A percentile compares a stretch with the other conserved stretches of the same genome.
phyloP scores from a whole-genome alignment of 2,888 invertebrate genomes.

The Phragmatobia fuliginosa region DNA sequence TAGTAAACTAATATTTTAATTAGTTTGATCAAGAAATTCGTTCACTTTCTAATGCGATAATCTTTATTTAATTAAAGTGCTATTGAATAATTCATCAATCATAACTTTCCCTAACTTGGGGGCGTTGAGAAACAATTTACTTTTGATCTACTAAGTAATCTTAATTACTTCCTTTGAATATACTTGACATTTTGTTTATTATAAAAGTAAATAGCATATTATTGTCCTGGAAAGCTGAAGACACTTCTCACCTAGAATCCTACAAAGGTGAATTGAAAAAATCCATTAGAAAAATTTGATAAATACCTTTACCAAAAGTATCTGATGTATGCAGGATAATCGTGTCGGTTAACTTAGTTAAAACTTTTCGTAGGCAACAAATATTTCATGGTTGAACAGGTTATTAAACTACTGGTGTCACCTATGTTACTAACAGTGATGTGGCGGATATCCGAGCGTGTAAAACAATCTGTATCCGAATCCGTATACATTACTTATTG shows the following conservation, averaged over 20 bases:
- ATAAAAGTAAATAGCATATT: no score
- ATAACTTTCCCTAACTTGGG: not conserved
- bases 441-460: not conserved
- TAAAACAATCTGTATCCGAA: no score
- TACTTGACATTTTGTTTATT: no score
- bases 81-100: slow-evolving; percentile 4
- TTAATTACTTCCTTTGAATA: not conserved
- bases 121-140: not conserved
- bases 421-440: not conserved
- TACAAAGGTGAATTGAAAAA: not conserved
- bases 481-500: no score
- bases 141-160: not conserved
- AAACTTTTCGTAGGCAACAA: not conserved
- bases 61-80: not conserved
- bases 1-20: not conserved
- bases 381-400: not conserved
- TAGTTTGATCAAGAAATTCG: not conserved
- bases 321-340: not conserved
- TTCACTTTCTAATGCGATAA: not conserved
- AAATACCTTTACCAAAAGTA: not conserved
- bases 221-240: no score
- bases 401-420: not conserved
- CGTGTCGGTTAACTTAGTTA: not conserved
- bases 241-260: not conserved
- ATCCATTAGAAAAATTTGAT: not conserved